Percentiles rank a stretch among this genome's conserved stretches.
These are phyloP conservation scores for Pristis pectinata DNA, from an alignment of 2,797 vertebrate genomes.

Conservation along the genomic window DNA sequence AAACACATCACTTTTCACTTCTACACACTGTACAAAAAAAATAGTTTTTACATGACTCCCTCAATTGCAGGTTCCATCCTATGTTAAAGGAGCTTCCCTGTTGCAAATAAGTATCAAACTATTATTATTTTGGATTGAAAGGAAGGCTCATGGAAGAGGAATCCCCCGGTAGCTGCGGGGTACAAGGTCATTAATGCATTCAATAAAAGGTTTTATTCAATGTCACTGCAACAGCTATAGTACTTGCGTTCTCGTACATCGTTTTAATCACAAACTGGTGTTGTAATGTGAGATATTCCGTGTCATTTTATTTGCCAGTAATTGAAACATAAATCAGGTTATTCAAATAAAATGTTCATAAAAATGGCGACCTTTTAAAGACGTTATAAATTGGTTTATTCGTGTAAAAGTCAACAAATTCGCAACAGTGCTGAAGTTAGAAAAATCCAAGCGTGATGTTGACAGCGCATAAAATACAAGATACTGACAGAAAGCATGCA, in stretches of 20 bases:
- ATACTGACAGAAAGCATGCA: not conserved
- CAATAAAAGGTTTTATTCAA: not conserved
- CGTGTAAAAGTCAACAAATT: not conserved
- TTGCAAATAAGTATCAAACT: not conserved
- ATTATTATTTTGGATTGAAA: not conserved
- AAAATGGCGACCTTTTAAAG: not conserved
- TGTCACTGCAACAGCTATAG: not conserved
- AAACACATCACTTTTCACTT: not conserved
- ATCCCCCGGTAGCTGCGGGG: not conserved
- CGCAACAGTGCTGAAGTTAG: not conserved
- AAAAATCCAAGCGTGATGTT: not conserved
- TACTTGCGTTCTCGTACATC: not conserved
- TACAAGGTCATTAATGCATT: not conserved
- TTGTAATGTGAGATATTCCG: not conserved
- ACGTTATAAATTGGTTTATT: not conserved
- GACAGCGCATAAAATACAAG: not conserved
- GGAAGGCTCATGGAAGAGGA: not conserved
- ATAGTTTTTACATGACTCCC: not conserved
- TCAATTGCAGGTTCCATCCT: not conserved
- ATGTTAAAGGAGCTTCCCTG: not conserved
- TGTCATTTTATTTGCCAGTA: not conserved
- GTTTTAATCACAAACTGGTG: not conserved
- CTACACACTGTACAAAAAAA: too few relatives aligned
- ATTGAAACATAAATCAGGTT: not conserved
- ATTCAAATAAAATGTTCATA: not conserved